phyloP scores from a whole-genome alignment of 2,888 invertebrate species.

The Flexamia atlantica region DNA sequence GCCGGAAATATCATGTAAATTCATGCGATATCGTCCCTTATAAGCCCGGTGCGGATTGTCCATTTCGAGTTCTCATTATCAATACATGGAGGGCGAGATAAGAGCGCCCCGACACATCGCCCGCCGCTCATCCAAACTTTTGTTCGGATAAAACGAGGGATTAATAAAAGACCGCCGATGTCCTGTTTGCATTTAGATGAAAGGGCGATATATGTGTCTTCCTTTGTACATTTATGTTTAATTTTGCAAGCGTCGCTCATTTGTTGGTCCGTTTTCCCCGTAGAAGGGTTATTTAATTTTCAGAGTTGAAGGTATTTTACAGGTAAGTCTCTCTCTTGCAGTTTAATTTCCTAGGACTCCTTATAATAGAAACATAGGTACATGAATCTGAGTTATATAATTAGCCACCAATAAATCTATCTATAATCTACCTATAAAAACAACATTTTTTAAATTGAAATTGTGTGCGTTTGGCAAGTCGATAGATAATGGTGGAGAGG shows the following conservation, averaged over 20 bases:
- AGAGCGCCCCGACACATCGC: not conserved
- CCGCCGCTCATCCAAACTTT: slow-evolving; percentile 26
- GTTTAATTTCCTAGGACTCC: too few relatives aligned
- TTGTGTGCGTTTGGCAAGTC: too few relatives aligned
- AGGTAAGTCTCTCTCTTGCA: too few relatives aligned
- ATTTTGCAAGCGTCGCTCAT: not conserved
- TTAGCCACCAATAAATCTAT: too few relatives aligned
- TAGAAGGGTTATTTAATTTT: too few relatives aligned
- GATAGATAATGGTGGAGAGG: too few relatives aligned
- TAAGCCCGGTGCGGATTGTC: slow-evolving; percentile 53
- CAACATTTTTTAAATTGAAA: too few relatives aligned
- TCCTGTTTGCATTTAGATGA: slow-evolving; percentile 55
- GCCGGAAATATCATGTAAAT: slow-evolving; percentile 48
- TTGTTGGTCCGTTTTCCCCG: not conserved
- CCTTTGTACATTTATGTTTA: slow-evolving; percentile 7
- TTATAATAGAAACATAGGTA: too few relatives aligned
- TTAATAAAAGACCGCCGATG: slow-evolving; percentile 53
- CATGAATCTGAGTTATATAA: too few relatives aligned
- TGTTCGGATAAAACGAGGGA: slow-evolving; percentile 48
- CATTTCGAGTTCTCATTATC: slow-evolving; percentile 41
- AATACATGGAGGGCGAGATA: slow-evolving; percentile 51
- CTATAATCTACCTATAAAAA: too few relatives aligned
- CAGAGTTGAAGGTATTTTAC: too few relatives aligned
- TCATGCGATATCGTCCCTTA: slow-evolving; percentile 47
- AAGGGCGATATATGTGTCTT: slow-evolving; percentile 8